Base-by-base conservation (phyloP, 1,140 invertebrate genomes). In the Aphis craccivora region DNA sequence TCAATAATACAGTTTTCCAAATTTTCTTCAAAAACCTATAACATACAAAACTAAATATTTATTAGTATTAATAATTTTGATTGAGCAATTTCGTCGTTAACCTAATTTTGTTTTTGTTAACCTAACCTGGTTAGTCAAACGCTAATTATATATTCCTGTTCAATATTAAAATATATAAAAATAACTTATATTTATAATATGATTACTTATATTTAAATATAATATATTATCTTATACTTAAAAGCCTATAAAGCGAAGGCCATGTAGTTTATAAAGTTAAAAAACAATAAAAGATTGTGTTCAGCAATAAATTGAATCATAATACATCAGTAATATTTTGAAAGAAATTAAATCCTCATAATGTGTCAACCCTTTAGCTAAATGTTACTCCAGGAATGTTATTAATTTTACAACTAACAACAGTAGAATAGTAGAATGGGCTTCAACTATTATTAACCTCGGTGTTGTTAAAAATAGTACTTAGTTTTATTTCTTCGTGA, bases 311-410 rank as follows among this genome's bases (percentile, higher is more conserved):
- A 20, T 83, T 40, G n/a, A 37, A 84, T 37, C 8, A 40, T 84
- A 84, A 84, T 25, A 43, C 22, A 40, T 84, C 1, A 84, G 35
- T 1, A 48, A 53, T 88, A 48, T 18, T 81, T 76, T 37, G 30
- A 51, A 91, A 91, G 20, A 67, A 76, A 76, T 76, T 55, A 30
- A 91, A 91, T 81, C 30, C 43, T 35, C 43, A 35, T 35, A 76
- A 76, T 81, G 40, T 81, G 60, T 91, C 67, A 91, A 35, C 90
- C 90, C 55, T 91, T 91, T 14, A 37, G 43, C 81, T 81, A 67
- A 91, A 91, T 81, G 90, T 91, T 91, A 91, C 60, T 67, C 60
- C 5, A 30, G 90, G 43, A 91, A 35, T 91, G 48, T 91, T 91
- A 91, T 91, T 81, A 81, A 91, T 91, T 91, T 48, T 30, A n/a